phyloP scores from a whole-genome alignment of 2,797 vertebrate species.

The Meda fulgida region DNA sequence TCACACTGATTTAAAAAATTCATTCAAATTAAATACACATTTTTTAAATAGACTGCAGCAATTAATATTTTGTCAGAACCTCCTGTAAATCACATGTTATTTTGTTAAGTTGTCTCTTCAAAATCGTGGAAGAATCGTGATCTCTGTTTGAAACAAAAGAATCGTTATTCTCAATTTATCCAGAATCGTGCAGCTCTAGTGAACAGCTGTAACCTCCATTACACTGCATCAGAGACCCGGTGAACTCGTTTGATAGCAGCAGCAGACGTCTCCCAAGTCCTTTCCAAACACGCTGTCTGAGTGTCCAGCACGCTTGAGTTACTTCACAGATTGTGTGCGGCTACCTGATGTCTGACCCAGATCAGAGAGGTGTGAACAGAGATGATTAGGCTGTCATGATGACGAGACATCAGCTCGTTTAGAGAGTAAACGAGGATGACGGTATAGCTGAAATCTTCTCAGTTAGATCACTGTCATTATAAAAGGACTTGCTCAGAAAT shows the following conservation, averaged over 20 bases:
- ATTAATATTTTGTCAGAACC: too few relatives aligned
- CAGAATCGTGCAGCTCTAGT: constrained; percentile 6
- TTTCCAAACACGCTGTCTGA: neutral
- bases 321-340: constrained; percentile 17
- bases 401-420: neutral
- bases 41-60: too few relatives aligned
- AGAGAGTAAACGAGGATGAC: constrained; percentile 9
- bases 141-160: too few relatives aligned
- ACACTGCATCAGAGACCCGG: neutral
- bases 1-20: too few relatives aligned
- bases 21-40: too few relatives aligned
- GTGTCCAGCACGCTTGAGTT: constrained; percentile 11
- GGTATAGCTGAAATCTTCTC: neutral
- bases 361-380: neutral
- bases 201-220: constrained; percentile 20
- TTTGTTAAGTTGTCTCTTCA: too few relatives aligned
- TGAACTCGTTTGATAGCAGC: constrained; percentile 11
- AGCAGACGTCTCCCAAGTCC: neutral
- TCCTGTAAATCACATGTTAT: too few relatives aligned
- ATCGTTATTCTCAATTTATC: too few relatives aligned
- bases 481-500: neutral
- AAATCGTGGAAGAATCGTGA: too few relatives aligned
- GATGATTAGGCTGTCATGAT: constrained; percentile 20
- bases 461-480: neutral
- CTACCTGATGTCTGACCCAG: neutral